A percentile compares a stretch with the other conserved stretches of the same genome.
Evolutionary conservation across 2,797 vertebrate genomes (phyloP).

Genomic region (Falco biarmicus): DNA sequence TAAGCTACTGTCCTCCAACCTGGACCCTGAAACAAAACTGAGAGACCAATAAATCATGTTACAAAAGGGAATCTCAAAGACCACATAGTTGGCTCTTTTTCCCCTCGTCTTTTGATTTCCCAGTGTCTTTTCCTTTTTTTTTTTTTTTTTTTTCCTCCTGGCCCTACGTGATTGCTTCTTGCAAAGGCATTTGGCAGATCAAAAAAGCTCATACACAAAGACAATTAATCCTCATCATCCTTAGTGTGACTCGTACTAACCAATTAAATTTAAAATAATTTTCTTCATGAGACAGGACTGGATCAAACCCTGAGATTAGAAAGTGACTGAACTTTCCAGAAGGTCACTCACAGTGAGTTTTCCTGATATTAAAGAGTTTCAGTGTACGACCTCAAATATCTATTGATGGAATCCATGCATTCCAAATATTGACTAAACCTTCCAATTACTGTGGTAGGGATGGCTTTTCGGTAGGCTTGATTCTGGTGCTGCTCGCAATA

Average conservation of each 20-base stretch:
- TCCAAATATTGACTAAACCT: not conserved
- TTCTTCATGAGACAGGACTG: not conserved
- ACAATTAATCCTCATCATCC: constrained; percentile 13
- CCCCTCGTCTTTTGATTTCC: not conserved
- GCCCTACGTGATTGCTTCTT: not conserved
- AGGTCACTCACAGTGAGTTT: not conserved
- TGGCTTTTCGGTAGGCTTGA: not conserved
- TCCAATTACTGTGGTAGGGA: not conserved
- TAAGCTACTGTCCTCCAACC: not conserved
- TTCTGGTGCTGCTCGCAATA: not conserved
- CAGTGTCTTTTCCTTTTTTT: not conserved
- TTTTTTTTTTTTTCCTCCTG: not conserved
- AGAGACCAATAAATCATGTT: constrained; percentile 51
- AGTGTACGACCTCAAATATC: not conserved
- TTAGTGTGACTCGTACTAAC: not conserved
- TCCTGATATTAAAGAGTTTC: not conserved
- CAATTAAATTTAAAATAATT: not conserved
- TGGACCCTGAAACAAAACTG: not conserved
- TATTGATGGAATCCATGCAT: not conserved
- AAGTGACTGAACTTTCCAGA: not conserved
- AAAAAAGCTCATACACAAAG: not conserved
- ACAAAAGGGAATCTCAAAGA: constrained; percentile 15
- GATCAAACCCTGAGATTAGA: not conserved
- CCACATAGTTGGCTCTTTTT: not conserved
- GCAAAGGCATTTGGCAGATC: not conserved